These are phyloP conservation scores for Hydrolagus colliei DNA, from an alignment of 2,797 vertebrate genomes.

Conservation along the genomic window DNA sequence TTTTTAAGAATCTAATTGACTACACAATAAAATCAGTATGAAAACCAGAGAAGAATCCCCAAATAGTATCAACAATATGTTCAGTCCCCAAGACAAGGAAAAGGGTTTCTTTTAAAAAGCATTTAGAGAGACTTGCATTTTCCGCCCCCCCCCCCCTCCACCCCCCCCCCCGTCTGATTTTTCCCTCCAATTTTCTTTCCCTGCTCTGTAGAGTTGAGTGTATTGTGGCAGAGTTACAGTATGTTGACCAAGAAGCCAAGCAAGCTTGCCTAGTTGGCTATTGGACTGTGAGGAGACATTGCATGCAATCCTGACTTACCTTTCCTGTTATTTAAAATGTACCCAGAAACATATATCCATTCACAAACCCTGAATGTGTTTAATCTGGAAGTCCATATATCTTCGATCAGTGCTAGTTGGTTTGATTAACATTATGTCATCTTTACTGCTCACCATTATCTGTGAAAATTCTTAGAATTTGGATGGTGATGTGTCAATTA, in stretches of 20 bases:
- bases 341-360: neutral
- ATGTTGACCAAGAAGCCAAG: neutral
- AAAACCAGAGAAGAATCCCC: neutral
- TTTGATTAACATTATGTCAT: neutral
- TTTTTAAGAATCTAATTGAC: conserved; percentile 17
- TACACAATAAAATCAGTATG: neutral
- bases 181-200: neutral
- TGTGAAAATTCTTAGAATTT: neutral
- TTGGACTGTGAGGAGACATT: neutral
- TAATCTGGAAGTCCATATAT: neutral
- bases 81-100: neutral
- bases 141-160: neutral
- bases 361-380: neutral
- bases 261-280: neutral
- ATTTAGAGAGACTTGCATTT: neutral
- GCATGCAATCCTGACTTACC: neutral
- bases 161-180: neutral
- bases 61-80: neutral
- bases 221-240: neutral
- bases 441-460: neutral
- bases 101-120: neutral
- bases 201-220: neutral
- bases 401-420: neutral
- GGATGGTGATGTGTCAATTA: neutral
- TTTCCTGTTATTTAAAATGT: neutral